These are phyloP conservation scores for Papilio helenus DNA, from an alignment of 1,140 invertebrate species.

Conservation along the genomic window DNA sequence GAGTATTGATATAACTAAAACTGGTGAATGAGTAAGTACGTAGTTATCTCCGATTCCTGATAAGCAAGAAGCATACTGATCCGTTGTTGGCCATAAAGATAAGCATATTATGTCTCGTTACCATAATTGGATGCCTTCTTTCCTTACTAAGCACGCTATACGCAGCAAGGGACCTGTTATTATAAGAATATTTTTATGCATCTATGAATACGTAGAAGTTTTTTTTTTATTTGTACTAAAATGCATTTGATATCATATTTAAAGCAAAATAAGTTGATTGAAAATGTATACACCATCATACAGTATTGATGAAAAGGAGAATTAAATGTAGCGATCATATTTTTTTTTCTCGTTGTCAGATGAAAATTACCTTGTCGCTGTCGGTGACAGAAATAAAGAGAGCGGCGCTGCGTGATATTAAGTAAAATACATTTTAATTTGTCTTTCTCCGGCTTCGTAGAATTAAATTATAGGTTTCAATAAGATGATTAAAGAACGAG, in stretches of 20 bases:
- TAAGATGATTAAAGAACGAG: neutral
- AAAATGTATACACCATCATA: neutral
- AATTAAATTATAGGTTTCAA: neutral
- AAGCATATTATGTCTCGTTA: constrained; percentile 17
- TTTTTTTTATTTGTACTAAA: neutral
- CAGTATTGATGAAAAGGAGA: neutral
- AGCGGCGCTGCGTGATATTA: neutral
- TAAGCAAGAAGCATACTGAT: constrained; percentile 9
- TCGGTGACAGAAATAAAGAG: constrained; percentile 15
- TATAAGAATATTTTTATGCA: neutral
- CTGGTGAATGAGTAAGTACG: neutral
- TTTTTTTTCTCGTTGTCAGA: neutral
- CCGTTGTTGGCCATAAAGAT: constrained; percentile 19
- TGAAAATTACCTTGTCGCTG: constrained; percentile 24
- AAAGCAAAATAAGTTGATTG: neutral
- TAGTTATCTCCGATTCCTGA: neutral
- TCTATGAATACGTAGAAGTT: neutral
- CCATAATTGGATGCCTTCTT: constrained; percentile 22
- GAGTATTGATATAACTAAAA: neutral
- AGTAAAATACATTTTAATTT: neutral
- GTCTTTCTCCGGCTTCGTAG: neutral
- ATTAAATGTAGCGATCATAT: neutral
- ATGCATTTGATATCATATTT: neutral
- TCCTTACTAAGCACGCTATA: constrained; percentile 7
- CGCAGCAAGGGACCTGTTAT: constrained; percentile 2